phyloP scores from a whole-genome alignment of 1,140 invertebrate species.

The Metaphire vulgaris region DNA sequence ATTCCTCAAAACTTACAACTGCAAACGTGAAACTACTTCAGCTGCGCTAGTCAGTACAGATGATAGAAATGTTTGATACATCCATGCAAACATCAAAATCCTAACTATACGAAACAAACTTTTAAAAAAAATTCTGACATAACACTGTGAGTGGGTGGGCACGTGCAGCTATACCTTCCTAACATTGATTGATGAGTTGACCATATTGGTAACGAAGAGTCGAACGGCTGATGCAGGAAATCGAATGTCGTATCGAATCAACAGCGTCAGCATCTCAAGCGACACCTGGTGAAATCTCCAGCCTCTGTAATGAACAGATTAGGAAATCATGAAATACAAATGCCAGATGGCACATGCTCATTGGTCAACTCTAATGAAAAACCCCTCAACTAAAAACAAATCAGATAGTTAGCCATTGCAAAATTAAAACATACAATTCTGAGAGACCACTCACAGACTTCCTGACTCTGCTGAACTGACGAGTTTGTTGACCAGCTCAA shows the following conservation, averaged over 20 bases:
- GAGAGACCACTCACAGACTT: slow-evolving; percentile 60
- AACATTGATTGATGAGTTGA: slow-evolving; percentile 69
- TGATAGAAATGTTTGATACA: too few relatives aligned
- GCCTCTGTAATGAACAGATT: slow-evolving; percentile 33
- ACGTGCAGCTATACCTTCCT: slow-evolving; percentile 65
- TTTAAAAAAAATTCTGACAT: too few relatives aligned
- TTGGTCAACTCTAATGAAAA: too few relatives aligned
- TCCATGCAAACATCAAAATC: too few relatives aligned
- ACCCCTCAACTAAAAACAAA: too few relatives aligned
- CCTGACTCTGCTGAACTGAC: slow-evolving; percentile 60
- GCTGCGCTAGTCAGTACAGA: too few relatives aligned
- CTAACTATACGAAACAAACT: too few relatives aligned
- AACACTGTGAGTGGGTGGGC: too few relatives aligned
- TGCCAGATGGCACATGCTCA: slow-evolving; percentile 22
- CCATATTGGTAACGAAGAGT: slow-evolving; percentile 62
- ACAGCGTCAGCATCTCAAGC: slow-evolving; percentile 63
- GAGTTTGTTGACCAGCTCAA: slow-evolving; percentile 59
- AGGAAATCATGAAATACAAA: slow-evolving; percentile 49
- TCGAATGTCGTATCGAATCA: slow-evolving; percentile 65
- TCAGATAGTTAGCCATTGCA: too few relatives aligned
- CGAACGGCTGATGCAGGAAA: slow-evolving; percentile 61
- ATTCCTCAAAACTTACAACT: too few relatives aligned
- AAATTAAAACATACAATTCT: too few relatives aligned
- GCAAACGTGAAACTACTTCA: too few relatives aligned
- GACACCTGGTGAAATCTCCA: slow-evolving; percentile 61